A percentile compares a stretch with the other conserved stretches of the same genome.
These are phyloP conservation scores for Pollenia angustigena DNA, from an alignment of 2,888 invertebrate genomes.

Conservation along the genomic window DNA sequence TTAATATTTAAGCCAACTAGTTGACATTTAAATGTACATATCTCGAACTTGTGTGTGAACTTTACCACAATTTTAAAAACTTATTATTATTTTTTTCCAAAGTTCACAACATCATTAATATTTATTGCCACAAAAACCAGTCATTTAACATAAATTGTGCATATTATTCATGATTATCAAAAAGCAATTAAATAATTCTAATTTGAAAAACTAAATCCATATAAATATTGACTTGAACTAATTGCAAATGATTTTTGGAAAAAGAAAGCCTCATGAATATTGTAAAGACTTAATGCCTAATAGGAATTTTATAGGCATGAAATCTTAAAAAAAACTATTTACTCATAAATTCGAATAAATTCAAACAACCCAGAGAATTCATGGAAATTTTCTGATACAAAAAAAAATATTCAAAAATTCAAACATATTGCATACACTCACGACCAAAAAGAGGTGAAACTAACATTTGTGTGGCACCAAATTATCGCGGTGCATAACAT, in stretches of 20 bases:
- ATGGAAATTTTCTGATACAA: conserved; percentile 20
- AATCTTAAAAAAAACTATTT: conserved; percentile 45
- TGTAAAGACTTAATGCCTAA: conserved; percentile 60
- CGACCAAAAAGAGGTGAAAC: not conserved
- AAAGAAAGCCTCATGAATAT: conserved; percentile 38
- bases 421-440: conserved; percentile 31
- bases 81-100: not conserved
- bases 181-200: conserved; percentile 40
- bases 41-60: not conserved
- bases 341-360: conserved; percentile 5
- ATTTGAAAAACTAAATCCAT: conserved; percentile 19
- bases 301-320: conserved; percentile 57
- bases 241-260: conserved; percentile 31
- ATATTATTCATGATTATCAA: conserved; percentile 36
- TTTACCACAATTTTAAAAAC: not conserved
- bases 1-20: not conserved
- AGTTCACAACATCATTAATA: not conserved
- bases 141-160: conserved; percentile 10
- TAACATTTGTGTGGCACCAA: not conserved
- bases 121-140: conserved; percentile 2
- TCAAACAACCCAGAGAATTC: conserved; percentile 4
- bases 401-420: conserved; percentile 4
- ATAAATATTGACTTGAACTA: conserved; percentile 64
- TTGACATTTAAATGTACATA: not conserved
- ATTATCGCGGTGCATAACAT: conserved; percentile 20